Evolutionary conservation across 2,797 vertebrate species (phyloP).

Genomic region (Cyprinella venusta): DNA sequence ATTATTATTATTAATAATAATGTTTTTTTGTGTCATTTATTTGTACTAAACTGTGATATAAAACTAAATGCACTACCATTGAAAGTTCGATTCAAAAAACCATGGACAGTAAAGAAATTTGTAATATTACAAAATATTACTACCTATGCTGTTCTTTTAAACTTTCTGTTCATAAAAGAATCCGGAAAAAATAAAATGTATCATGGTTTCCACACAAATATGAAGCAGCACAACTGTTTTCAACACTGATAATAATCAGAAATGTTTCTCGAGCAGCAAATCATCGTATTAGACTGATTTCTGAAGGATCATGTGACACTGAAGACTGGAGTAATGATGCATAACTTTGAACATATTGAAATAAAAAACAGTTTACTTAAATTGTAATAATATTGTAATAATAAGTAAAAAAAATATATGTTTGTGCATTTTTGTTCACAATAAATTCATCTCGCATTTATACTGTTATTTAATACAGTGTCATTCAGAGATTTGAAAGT

Average conservation of each 20-base stretch:
- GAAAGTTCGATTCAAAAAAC: not conserved
- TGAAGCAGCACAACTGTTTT: no score
- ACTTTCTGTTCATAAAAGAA: not conserved
- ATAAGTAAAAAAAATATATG: not conserved
- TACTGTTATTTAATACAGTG: not conserved
- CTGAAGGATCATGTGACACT: not conserved
- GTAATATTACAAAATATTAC: not conserved
- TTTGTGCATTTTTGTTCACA: not conserved
- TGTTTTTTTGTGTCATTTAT: not conserved
- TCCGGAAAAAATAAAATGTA: no score
- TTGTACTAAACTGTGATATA: not conserved
- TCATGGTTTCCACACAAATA: not conserved
- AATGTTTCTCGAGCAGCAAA: not conserved
- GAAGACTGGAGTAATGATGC: not conserved
- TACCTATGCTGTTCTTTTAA: not conserved
- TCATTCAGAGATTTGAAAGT: not conserved
- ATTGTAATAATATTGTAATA: not conserved
- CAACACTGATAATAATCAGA: not conserved
- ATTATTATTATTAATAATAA: not conserved
- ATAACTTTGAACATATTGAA: no score
- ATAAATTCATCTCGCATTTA: not conserved
- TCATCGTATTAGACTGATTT: not conserved
- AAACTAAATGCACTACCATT: not conserved
- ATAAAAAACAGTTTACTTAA: no score
- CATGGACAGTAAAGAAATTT: not conserved